Evolutionary conservation across 2,797 vertebrate species (phyloP), one percentile per base, ranked within the genome.

Genomic region (Fistularia commersonii): DNA sequence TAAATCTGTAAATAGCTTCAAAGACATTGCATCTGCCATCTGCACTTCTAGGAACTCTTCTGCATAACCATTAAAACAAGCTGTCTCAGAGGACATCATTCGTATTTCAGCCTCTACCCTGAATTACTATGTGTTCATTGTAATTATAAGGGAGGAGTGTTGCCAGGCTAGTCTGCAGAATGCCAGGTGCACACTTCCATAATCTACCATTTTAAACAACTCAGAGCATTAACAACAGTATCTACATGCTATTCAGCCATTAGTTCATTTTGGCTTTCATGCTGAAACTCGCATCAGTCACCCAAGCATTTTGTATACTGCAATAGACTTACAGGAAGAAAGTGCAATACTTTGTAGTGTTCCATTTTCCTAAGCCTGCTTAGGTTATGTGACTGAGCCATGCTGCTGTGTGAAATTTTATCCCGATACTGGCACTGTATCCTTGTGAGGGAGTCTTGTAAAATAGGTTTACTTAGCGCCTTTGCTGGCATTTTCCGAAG

Each of bases 401-500:
- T 88, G 83, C 81, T 68, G 81, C 85, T 84, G 85, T 89, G 91
- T 91, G 90, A 91, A 92, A 92, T 91, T 86, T 77, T 79, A 90
- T 89, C 86, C 88, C 77, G 69, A 87, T 87, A 85, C 88, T 89
- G 90, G 87, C 87, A 90, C 88, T 82, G 87, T 79, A 81, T 86
- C 87, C 83, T 76, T 90, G 88, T 88, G 86, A 88, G 89, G 88
- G 89, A 91, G 90, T 91, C 89, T 91, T 88, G 87, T 90, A 89
- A 89, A 92, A 92, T 87, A 89, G 86, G 87, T 90, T 91, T 90
- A 88, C 91, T 91, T 91, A 87, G 87, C 88, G 86, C 89, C 83
- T 91, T 88, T 88, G 83, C 88, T 84, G 86, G 87, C 89, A 77
- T 91, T 90, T 86, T 89, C 90, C 82, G 83, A 89, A 91, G 89